Percentiles rank a stretch among this genome's conserved stretches.
phyloP scores from a whole-genome alignment of 2,888 invertebrate genomes.

The Eupithecia subumbrata region DNA sequence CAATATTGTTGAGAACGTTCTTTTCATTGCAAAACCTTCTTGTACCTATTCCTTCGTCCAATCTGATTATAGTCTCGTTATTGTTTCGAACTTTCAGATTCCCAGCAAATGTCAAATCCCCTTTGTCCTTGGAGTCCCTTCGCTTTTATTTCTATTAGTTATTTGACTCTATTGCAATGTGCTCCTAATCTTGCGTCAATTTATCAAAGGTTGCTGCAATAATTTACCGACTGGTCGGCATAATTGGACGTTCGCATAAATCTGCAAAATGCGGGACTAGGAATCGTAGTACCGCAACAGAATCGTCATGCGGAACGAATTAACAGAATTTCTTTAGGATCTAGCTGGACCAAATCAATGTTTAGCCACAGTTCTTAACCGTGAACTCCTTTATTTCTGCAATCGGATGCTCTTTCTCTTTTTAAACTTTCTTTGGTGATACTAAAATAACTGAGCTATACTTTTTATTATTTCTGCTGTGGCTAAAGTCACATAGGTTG shows the following conservation, averaged over 20 bases:
- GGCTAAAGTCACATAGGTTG: background rate
- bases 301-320: slow-evolving; percentile 49
- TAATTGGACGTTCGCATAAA: slow-evolving; percentile 33
- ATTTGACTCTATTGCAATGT: slow-evolving; percentile 26
- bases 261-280: slow-evolving; percentile 42
- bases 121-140: slow-evolving; percentile 40
- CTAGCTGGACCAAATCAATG: slow-evolving; percentile 12
- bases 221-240: slow-evolving; percentile 23
- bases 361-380: slow-evolving; percentile 4
- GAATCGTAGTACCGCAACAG: slow-evolving; percentile 48
- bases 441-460: background rate
- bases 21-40: slow-evolving; percentile 33
- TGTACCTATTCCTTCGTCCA: slow-evolving; percentile 28
- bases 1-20: slow-evolving; percentile 27
- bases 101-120: slow-evolving; percentile 42
- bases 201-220: slow-evolving; percentile 32
- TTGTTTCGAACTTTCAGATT: slow-evolving; percentile 44
- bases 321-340: slow-evolving; percentile 25
- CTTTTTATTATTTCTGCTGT: background rate
- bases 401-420: background rate
- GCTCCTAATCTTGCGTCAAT: slow-evolving; percentile 31
- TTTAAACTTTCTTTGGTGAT: background rate
- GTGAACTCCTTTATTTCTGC: slow-evolving; percentile 1
- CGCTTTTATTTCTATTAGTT: slow-evolving; percentile 31
- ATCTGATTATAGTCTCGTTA: slow-evolving; percentile 33